Evolutionary conservation across 2,888 invertebrate species (phyloP), one percentile per base, ranked within the genome.

Genomic region (Anthrax anthrax): DNA sequence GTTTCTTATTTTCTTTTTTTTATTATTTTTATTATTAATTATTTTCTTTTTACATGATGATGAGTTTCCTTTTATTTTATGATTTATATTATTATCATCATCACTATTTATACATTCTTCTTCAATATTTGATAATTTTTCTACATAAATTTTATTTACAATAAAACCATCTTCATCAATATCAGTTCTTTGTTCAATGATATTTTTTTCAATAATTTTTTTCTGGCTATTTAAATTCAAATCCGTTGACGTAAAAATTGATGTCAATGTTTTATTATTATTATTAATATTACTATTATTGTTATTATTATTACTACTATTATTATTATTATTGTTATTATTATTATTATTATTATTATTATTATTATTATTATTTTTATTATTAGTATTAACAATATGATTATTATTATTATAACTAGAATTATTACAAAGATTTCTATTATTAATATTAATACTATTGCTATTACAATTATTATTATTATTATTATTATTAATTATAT

Each of bases 401-500:
- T 29, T 18, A 32, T 34, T 39, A 23, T 44, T 34, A 38, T 18
- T 34, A 43, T 18, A 39, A 37, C 43, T 32, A 40, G 40, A 44
- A 43, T 40, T 34, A 46, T 47, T 47, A 27, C 39, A 34, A 32
- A 16, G 42, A 39, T 29, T 47, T 16, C 14, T 37, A 36, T 37
- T 37, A 37, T 27, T 37, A 29, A 9, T 34, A 23, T 19, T 42
- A 38, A 18, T 37, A 44, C n/a, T 18, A 18, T n/a, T 18, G 18
- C 18, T 16, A 18, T 29, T 18, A 40, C 13, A 29, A 32, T 34
- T 39, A 23, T 44, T 34, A 38, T 18, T 34, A 43, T 18, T 43
- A 37, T 47, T 32, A 40, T 43, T 47, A 43, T 40, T 34, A 46
- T 47, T 47, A 27, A 42, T 37, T 23, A 16, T 46, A 39, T 29